Base-by-base conservation (phyloP, 2,888 invertebrate genomes). In the Monopis laevigella region DNA sequence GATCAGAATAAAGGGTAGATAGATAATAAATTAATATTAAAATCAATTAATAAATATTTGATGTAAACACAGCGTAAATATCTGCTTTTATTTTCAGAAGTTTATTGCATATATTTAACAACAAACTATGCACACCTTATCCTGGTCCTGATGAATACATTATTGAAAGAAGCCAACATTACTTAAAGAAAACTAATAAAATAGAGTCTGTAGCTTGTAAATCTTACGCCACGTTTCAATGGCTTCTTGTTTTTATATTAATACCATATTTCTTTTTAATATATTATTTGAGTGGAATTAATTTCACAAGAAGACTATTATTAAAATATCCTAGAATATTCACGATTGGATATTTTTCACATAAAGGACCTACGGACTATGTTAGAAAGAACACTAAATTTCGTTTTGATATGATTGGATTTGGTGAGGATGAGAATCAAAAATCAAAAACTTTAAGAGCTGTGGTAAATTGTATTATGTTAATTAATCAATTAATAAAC, bases 91-190 rank as follows among this genome's bases (percentile, higher is more conserved):
- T 27, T 52, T 65, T 49, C 55, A 70, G 69, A 43, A 53, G 54
- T 11, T 65, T 65, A 45, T 64, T 68, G 43, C 66, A 66, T 16
- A 55, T 55, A 28, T 47, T 56, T 41, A 46, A 56, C 2, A 54
- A 59, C 2, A 50, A 43, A 35, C 41, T 53, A 5, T 69, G 68
- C 68, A 64, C 56, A 36, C 59, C 62, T 1, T 65, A 61, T 34
- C 65, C 66, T 1, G 67, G 68, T 2, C 55, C 61, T 2, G 70
- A 70, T 5, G 46, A 48, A 2, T 53, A 55, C 7, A 46, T 58
- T 1, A 50, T 57, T 1, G 54, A 58, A 2, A 62, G 65, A 54
- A 58, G 65, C 1, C 63, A 69, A 44, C 51, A 56, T 50, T 59
- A 65, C 45, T 47, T 60, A 11, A 35, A 49, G 14, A 49, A 58